Evolutionary conservation across 1,140 invertebrate species (phyloP).

Genomic region (Caerostris extrusa): DNA sequence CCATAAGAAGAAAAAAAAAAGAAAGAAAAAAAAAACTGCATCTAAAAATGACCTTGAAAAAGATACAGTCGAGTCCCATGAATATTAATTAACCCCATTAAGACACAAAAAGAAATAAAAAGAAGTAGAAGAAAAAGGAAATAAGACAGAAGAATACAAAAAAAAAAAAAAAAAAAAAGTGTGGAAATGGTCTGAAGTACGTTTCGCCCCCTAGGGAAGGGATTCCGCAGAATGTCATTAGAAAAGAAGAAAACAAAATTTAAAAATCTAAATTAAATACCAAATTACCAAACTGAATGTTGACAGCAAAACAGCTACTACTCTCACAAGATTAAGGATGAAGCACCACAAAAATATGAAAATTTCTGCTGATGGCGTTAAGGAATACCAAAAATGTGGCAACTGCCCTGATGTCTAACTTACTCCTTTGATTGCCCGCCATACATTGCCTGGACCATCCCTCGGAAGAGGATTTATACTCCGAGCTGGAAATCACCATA

Average conservation of each 20-base stretch:
- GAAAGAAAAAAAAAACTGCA: not conserved
- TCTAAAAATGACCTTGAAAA: slow-evolving; percentile 58
- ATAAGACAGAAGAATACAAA: not conserved
- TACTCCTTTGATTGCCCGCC: too few species aligned
- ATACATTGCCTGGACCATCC: too few species aligned
- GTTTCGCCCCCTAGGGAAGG: slow-evolving; percentile 20
- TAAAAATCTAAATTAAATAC: not conserved
- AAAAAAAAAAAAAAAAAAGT: not conserved
- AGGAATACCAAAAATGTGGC: too few species aligned
- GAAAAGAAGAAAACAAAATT: too few species aligned
- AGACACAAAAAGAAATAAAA: not conserved
- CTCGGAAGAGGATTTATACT: too few species aligned
- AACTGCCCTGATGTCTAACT: not conserved
- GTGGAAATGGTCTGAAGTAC: slow-evolving; percentile 28
- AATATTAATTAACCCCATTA: slow-evolving; percentile 61
- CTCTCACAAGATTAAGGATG: too few species aligned
- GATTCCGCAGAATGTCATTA: slow-evolving; percentile 31
- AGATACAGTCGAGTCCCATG: slow-evolving; percentile 14
- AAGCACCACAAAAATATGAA: too few species aligned
- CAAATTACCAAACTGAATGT: too few species aligned
- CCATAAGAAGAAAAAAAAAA: not conserved
- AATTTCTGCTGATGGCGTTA: too few species aligned
- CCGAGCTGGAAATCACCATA: too few species aligned
- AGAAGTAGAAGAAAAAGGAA: not conserved
- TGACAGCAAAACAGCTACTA: too few species aligned